Base-by-base conservation (phyloP, 2,113 vertebrate genomes). In the Dissostichus mawsoni region DNA sequence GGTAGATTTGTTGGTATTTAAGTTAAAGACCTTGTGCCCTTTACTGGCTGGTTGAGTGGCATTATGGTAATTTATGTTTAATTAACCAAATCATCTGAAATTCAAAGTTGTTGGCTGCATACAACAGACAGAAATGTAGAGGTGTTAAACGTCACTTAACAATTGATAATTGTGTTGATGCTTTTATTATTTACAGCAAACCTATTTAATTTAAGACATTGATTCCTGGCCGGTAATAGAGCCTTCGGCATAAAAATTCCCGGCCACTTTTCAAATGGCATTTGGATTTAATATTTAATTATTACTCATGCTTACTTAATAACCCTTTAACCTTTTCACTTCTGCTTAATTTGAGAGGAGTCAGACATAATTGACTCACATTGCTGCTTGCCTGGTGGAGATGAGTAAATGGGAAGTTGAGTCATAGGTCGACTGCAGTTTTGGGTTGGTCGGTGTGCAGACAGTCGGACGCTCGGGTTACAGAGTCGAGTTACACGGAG, bases 371-470 rank as follows among this genome's bases (percentile, higher is more conserved):
- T 62, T 44, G 58, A 76, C 20, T 67, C 50, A 68, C 29, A 20
- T 0, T 0, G 17, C 9, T 66, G 16, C 63, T 36, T 67, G 59
- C 69, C 20, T 66, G 47, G 0, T 83, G 18, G 18, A 55, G 59
- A 8, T 33, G 74, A 78, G 8, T 63, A 48, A 76, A 62, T 7
- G 14, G 10, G 13, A 16, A 52, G 48, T 45, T 71, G 73, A 90
- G 66, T 83, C 76, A 84, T 14, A 45, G 44, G 44, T 53, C 12
- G 1, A 17, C 13, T 23, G 36, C 10, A 4, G 56, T 78, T 86
- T 78, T 63, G 50, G 41, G 84, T 69, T n/a, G n/a, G 79, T 75
- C n/a, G 1, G 23, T 58, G 71, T 44, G 14, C 10, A 25, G 65
- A 64, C 74, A 41, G 74, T 52, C 0, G 13, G 44, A 16, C n/a